Base-by-base conservation (phyloP, 1,140 invertebrate species). In the Latrodectus geometricus region DNA sequence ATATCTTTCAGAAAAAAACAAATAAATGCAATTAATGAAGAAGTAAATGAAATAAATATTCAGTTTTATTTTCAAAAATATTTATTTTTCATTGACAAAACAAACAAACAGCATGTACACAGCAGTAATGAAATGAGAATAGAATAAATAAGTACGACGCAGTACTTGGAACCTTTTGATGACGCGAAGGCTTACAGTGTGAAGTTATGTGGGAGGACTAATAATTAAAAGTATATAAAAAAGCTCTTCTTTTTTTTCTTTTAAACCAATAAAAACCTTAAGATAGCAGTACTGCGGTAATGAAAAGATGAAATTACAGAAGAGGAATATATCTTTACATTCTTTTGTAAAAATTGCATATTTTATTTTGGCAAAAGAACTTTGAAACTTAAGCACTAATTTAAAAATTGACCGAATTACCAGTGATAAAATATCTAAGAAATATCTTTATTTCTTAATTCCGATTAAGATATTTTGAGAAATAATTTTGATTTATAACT, bases 81-180 rank as follows among this genome's bases (percentile, higher is more conserved):
- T 87, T 87, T 87, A 80, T 79, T 85, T 76, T 86, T 70, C 70
- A 79, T 76, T 50, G 65, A 87, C 77, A 65, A 79, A 87, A 79
- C 68, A 72, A 70, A 87, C 84, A 87, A 87, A 86, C 74, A 79
- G 85, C 85, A 87, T 87, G 56, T 87, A 87, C 85, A 87, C 70
- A 87, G 50, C 52, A 73, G 74, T 80, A 79, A 87, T 87, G 85
- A 87, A 87, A 87, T 87, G 85, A 87, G 48, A 73, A 35, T 69
- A 87, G 85, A 87, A 87, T 87, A 87, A 87, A 87, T 87, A 87
- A 75, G 52, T 73, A 80, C 76, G 73, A 80, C 83, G 74, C 76
- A 78, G 83, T 87, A 87, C 85, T 87, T 21, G 75, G 50, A 68
- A 87, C 20, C 54, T 73, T 65, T 79, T 56, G 9, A 61, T 48